Evolutionary conservation across 2,113 vertebrate genomes (phyloP), one percentile per base, ranked within the genome.

Genomic region (Megaceryle maxima): DNA sequence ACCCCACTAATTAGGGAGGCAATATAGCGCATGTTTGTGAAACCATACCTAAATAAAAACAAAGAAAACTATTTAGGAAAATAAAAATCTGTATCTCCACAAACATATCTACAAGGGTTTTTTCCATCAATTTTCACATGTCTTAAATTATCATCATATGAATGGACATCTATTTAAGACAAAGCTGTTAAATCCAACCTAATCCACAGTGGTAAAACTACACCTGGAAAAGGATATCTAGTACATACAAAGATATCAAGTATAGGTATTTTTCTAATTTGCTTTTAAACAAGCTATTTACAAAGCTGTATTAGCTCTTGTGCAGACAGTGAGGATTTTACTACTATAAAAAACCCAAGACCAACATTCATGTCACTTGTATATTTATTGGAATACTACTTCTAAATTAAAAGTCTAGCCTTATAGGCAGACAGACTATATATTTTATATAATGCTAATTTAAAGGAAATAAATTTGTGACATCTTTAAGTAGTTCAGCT

Each of bases 21-120:
- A 55, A 99, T 99, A 96, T 99, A 99, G 79, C 99, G 99, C 99
- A 99, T 99, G 97, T 99, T 99, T 95, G 99, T 98, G 98, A 99
- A 99, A 79, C 99, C 99, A 50, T 99, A 99, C 92, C 99, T 99
- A 95, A 72, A 92, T 72, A 56, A 87, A 92, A 89, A 51, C 18
- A 86, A 76, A 87, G 10, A 24, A 63, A 92, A 15, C 2, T 8
- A 57, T 73, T 96, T 73, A 57, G 57, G 16, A 91, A 93, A 87
- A 28, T 44, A 43, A 92, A 28, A 75, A 67, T 19, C n/a, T 68
- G 2, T 28, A 35, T 28, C 33, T 96, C 95, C 79, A 18, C 55
- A 86, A 92, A 93, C 39, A 73, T 22, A 63, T 20, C 33, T 41
- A 84, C 43, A 53, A 69, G n/a, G n/a, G 10, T 18, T 63, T 5